These are phyloP conservation scores for Sphaerodactylus townsendi DNA, from an alignment of 2,113 vertebrate genomes.

Conservation along the genomic window DNA sequence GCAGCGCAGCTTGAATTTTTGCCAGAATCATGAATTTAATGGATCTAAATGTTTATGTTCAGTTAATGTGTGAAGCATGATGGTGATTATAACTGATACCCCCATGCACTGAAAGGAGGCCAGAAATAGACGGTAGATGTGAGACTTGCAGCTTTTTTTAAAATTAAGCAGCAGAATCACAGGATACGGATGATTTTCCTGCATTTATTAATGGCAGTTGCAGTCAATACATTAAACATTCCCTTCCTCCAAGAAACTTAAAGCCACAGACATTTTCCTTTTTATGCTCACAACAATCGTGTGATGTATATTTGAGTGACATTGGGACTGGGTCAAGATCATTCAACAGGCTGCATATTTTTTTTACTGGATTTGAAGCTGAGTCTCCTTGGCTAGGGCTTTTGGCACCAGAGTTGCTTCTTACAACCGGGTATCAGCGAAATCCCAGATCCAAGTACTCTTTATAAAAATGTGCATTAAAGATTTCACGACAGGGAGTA, in stretches of 20 bases:
- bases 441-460: neutral
- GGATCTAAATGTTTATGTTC: neutral
- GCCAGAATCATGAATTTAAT: neutral
- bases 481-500: too few species aligned
- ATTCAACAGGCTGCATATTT: too few species aligned
- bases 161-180: neutral
- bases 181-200: neutral
- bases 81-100: neutral
- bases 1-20: neutral
- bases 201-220: neutral
- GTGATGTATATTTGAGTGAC: neutral
- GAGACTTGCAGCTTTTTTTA: too few species aligned
- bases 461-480: too few species aligned
- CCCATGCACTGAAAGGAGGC: neutral
- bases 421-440: neutral
- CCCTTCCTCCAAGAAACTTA: neutral
- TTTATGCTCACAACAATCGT: neutral
- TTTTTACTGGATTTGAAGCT: too few species aligned
- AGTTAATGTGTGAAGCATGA: neutral
- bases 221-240: too few species aligned
- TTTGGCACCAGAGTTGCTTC: neutral
- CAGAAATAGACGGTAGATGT: neutral
- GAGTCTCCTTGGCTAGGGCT: too few species aligned
- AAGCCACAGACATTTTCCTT: too few species aligned
- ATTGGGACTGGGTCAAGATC: too few species aligned